A percentile compares a stretch with the other conserved stretches of the same genome.
These are phyloP conservation scores for Drosophila littoralis DNA, from an alignment of 1,140 invertebrate genomes.

Conservation along the genomic window DNA sequence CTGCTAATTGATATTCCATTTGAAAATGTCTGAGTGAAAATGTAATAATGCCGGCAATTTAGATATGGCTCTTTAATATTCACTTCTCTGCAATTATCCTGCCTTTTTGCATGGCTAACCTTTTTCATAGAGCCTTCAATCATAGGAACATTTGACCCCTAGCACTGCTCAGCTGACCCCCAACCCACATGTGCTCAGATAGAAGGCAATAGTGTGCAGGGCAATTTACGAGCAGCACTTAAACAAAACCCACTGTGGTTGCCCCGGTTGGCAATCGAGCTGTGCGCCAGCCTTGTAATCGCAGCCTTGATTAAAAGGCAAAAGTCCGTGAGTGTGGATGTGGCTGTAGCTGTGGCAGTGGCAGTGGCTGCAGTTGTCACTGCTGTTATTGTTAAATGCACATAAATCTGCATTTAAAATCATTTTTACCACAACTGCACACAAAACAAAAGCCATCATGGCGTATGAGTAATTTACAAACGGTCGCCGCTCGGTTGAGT, in stretches of 20 bases:
- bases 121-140: slow-evolving; percentile 1
- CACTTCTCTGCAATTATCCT: no score
- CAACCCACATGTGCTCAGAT: neutral
- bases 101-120: no score
- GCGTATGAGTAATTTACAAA: slow-evolving; percentile 69
- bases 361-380: slow-evolving; percentile 49
- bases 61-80: no score
- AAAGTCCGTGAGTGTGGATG: slow-evolving; percentile 40
- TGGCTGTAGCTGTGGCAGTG: slow-evolving; percentile 1
- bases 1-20: slow-evolving; percentile 3
- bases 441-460: slow-evolving; percentile 46
- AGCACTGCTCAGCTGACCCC: no score
- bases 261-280: slow-evolving; percentile 34
- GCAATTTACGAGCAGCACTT: slow-evolving; percentile 45
- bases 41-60: neutral
- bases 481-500: slow-evolving; percentile 30
- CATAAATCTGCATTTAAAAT: slow-evolving; percentile 82
- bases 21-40: neutral
- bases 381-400: slow-evolving; percentile 62
- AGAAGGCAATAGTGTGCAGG: slow-evolving; percentile 23
- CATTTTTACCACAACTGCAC: slow-evolving; percentile 67
- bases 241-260: slow-evolving; percentile 44
- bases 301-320: slow-evolving; percentile 78
- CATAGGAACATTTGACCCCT: neutral
- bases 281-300: slow-evolving; percentile 45